A percentile compares a stretch with the other conserved stretches of the same genome.
phyloP scores from a whole-genome alignment of 2,797 vertebrate genomes.

The Taeniopygia guttata region DNA sequence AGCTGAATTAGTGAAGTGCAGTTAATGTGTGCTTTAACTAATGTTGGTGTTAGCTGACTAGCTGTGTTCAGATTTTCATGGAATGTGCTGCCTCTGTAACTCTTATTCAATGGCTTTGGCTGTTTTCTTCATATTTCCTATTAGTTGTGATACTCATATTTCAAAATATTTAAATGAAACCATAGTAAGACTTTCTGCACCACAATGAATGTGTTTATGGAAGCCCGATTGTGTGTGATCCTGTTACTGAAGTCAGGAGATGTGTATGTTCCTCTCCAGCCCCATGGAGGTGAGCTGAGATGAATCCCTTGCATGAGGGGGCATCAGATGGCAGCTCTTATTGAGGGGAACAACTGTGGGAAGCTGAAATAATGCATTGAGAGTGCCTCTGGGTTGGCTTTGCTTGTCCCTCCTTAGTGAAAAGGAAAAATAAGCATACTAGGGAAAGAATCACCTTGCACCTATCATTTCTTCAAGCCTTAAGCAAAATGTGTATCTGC shows the following conservation, averaged over 20 bases:
- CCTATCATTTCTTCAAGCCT: background rate
- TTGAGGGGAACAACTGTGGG: background rate
- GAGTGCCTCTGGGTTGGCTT: background rate
- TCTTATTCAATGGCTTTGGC: background rate
- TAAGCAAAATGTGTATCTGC: background rate
- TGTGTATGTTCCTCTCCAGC: background rate
- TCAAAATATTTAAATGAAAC: background rate
- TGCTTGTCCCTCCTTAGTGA: background rate
- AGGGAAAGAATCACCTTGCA: background rate
- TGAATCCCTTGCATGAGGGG: background rate
- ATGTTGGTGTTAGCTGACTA: background rate
- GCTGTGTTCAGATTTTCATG: background rate
- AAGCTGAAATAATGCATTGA: background rate
- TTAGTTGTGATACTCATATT: background rate
- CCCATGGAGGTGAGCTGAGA: background rate
- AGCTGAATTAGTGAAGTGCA: accelerated
- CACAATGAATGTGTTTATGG: background rate
- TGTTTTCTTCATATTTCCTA: background rate
- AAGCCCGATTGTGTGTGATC: background rate
- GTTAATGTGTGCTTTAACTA: background rate
- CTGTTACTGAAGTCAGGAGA: background rate
- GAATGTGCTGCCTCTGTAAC: background rate
- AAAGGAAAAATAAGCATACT: accelerated
- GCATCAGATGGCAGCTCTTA: background rate
- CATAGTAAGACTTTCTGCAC: background rate